Conservation (phyloP, 1,140 invertebrate species). For the Aporrectodea caliginosa region DNA sequence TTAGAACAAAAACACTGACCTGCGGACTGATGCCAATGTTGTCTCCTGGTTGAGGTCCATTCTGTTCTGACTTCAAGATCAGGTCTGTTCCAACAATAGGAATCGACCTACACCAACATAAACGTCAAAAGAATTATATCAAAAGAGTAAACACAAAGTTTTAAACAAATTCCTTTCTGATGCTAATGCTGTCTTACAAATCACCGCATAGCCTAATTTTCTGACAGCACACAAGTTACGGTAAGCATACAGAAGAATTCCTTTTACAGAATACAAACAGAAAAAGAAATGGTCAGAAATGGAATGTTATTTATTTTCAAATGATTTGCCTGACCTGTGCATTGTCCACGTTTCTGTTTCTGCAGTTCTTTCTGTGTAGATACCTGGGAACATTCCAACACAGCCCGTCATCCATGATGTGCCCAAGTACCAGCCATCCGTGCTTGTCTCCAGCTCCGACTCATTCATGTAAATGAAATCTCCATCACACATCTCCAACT, state of each 20-base stretch:
- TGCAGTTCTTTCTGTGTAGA: conserved; percentile 74
- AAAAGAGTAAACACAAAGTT: too few species aligned
- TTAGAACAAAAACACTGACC: background rate
- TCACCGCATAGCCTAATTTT: too few species aligned
- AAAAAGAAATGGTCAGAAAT: too few species aligned
- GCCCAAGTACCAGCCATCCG: conserved; percentile 81
- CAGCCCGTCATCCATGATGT: conserved; percentile 79
- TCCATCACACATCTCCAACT: conserved; percentile 76
- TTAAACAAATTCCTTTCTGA: too few species aligned
- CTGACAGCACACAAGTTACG: too few species aligned
- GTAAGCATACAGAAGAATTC: too few species aligned
- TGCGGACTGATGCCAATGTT: background rate
- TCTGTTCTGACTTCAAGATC: conserved; percentile 4
- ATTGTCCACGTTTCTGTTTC: conserved; percentile 87
- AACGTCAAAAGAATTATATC: background rate
- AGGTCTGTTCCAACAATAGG: conserved; percentile 28
- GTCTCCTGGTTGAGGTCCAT: conserved; percentile 8
- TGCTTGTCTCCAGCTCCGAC: conserved; percentile 66
- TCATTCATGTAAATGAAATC: conserved; percentile 79
- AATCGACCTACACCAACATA: conserved; percentile 26
- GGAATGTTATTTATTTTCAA: too few species aligned
- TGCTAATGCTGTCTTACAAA: too few species aligned
- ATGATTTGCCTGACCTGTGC: too few species aligned
- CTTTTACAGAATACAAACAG: too few species aligned
- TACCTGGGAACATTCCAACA: conserved; percentile 72